Base-by-base conservation (phyloP, 2,888 invertebrate species). In the Smittia sp. region DNA sequence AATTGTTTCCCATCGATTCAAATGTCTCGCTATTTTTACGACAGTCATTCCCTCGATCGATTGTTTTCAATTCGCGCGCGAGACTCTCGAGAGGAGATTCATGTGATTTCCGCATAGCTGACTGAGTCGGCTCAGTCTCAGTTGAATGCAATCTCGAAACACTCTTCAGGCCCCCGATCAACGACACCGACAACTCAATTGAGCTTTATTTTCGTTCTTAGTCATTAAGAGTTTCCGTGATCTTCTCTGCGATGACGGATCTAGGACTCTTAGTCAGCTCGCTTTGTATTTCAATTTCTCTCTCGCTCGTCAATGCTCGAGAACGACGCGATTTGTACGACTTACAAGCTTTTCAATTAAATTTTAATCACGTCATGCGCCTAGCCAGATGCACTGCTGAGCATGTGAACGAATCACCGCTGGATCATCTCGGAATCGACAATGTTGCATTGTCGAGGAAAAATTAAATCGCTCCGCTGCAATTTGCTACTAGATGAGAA, bases 91-190 rank as follows among this genome's bases (percentile, higher is more conserved):
- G 32, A 32, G 15, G 58, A 58, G 58, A 18, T 63, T 63, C 25
- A 63, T 63, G 27, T 27, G 27, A 63, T 63, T 63, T 63, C 63
- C 63, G 63, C 63, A 63, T 63, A 20, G 46, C n/a, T 46, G n/a
- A n/a, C n/a, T 46, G 46, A 46, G n/a, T n/a, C n/a, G n/a, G 2
- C 46, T 46, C 15, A 46, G 15, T n/a, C n/a, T n/a, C n/a, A 46
- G 15, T 46, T 46, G 46, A 11, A 6, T n/a, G 46, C 13, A 46
- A n/a, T 46, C 15, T 46, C 46, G 46, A 15, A n/a, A 46, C 3
- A 46, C 32, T 32, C 32, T 32, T 32, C 32, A 32, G 32, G 32
- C 32, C n/a, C n/a, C n/a, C 32, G 32, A 32, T 32, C 32, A 46
- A 46, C 11, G 15, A 13, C 46, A 46, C 46, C 15, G 46, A 46